Conservation (phyloP, 2,888 invertebrate species). For the Lepidocyrtoides sp. region DNA sequence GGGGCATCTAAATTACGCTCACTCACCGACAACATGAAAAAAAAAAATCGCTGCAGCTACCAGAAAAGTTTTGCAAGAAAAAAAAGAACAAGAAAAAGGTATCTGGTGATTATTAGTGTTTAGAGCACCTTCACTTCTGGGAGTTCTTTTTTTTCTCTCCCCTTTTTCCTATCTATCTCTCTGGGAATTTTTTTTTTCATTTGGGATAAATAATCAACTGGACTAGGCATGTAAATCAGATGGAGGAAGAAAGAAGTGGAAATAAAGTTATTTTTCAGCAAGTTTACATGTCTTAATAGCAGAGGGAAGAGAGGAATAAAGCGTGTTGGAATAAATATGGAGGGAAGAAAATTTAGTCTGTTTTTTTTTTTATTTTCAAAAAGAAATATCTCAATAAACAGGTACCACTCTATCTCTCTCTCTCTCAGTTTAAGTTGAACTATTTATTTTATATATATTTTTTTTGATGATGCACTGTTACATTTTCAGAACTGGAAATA, state of each 20-base stretch:
- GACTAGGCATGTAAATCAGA: no score
- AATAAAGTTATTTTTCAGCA: no score
- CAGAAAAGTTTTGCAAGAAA: constrained; percentile 30
- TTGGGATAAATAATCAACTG: no score
- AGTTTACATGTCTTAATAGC: not conserved
- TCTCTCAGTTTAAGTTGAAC: no score
- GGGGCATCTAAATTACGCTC: constrained; percentile 38
- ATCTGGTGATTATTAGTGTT: not conserved
- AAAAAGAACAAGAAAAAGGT: constrained; percentile 47
- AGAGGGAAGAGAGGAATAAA: not conserved
- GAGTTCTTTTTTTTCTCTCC: constrained; percentile 54
- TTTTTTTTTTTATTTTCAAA: no score
- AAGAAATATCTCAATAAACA: no score
- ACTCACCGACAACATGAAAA: not conserved
- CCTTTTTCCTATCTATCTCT: no score
- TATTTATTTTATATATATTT: not conserved
- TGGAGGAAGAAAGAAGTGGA: no score
- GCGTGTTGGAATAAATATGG: not conserved
- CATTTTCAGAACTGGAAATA: constrained; percentile 45
- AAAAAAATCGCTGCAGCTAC: not conserved
- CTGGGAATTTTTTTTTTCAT: no score
- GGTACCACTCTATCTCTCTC: no score
- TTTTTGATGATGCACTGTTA: not conserved
- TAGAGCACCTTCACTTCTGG: constrained; percentile 28
- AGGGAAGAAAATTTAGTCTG: no score